These are phyloP conservation scores for Macrostomum lignano DNA, from an alignment of 1,140 invertebrate species.

Conservation along the genomic window DNA sequence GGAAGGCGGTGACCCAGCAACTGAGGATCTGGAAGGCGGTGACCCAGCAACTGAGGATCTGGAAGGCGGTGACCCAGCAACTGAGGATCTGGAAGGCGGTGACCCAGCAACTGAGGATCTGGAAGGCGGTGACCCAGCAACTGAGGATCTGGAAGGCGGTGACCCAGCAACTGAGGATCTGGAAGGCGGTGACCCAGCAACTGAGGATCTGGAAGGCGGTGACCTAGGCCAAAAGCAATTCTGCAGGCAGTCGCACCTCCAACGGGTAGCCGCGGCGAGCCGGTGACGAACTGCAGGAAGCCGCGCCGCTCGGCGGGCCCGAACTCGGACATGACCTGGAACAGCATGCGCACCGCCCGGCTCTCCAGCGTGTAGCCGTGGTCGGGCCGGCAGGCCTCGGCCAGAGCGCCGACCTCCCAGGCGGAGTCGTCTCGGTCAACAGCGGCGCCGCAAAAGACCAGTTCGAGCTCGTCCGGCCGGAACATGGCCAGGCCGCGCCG, in stretches of 20 bases:
- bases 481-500: conserved; percentile 57
- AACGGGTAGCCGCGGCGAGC: conserved; percentile 75
- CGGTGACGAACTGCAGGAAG: conserved; percentile 91
- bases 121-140: too few species aligned
- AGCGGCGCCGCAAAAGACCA: conserved; percentile 70
- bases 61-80: too few species aligned
- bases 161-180: too few species aligned
- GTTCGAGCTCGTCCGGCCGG: conserved; percentile 80
- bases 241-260: conserved; percentile 60
- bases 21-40: too few species aligned
- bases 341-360: conserved; percentile 62
- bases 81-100: too few species aligned
- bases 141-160: too few species aligned
- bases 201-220: too few species aligned
- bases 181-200: too few species aligned
- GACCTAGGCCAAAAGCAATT: too few species aligned
- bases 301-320: conserved; percentile 59
- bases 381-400: conserved; percentile 1
- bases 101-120: too few species aligned
- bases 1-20: too few species aligned
- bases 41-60: too few species aligned
- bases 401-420: conserved; percentile 42
- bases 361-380: conserved; percentile 63
- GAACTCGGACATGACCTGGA: conserved; percentile 67
- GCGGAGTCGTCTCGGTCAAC: conserved; percentile 17